Evolutionary conservation across 2,797 vertebrate genomes (phyloP), one percentile per base, ranked within the genome.

Genomic region (Arnoldichthys spilopterus): DNA sequence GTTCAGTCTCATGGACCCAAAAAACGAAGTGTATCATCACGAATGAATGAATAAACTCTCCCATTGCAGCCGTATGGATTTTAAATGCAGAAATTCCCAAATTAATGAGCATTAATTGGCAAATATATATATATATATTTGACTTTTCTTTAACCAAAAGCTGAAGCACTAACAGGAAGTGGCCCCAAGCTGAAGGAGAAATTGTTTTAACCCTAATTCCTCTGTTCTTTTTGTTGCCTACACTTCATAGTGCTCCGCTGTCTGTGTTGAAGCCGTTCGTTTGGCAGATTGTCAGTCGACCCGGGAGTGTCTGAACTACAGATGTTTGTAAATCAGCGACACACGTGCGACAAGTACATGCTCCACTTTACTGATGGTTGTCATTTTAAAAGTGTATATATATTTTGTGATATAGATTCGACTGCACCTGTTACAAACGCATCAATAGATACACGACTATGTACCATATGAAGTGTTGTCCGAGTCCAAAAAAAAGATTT

Each of bases 391-490:
- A 82, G 68, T 79, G 72, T 84, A 77, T 63, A 77, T 77, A 82
- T 74, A n/a, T 86, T 81, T 81, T 74, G 62, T 82, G 77, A 76
- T 80, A 81, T 80, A 74, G 71, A 78, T 70, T 83, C 88, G 64
- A 80, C 77, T 72, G 37, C 76, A 74, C 73, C 69, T 77, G 61
- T 51, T 82, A 66, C 81, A 82, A 77, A 77, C 74, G 69, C 78
- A 67, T 80, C 71, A 73, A 76, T 81, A 83, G 82, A 77, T 73
- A 76, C 82, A 84, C 82, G 51, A 66, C 80, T 75, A 76, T 82
- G 75, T 80, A 76, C 72, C 71, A 71, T 72, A 74, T 59, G 26
- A 70, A 75, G 75, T 70, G 81, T 84, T 71, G n/a, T 37, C 34
- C 34, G 53, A 78, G 68, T 66, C 74, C 77, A 74, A 20, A 78